Evolutionary conservation across 30 jellyfish, hydroid and myxozoan genomes (phyloP), one percentile per base, ranked within the genome.

Genomic region (Aurelia aurita complex sp. Pacific): DNA sequence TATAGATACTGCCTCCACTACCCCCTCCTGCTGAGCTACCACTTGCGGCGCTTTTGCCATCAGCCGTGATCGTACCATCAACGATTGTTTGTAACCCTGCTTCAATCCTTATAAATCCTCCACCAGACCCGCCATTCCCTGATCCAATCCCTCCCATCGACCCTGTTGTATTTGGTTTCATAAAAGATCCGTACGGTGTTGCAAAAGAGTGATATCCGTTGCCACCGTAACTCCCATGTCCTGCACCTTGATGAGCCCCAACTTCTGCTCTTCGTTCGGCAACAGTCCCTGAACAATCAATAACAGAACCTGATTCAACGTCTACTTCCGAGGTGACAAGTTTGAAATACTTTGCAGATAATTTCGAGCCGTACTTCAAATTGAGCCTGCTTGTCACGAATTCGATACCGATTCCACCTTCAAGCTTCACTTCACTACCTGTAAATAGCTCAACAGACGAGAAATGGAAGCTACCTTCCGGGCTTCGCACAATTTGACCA

Each of bases 1-100:
- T 65, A 29, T 74, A 74, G 18, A 85, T 76, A 51, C 94, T 85
- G 54, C 94, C 94, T 0, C 94, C 94, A 74, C 94, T 85, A 16
- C 94, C 94, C 18, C 94, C 94, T 10, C 94, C 94, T 8, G 83
- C 87, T 85, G 94, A 74, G 61, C 83, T 74, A 19, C 88, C 83
- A 12, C 60, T 11, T 9, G 42, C 53, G 2, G 94, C 83, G 64
- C 59, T 74, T 57, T 66, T 64, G 19, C 94, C 94, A 68, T 85
- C 77, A 11, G 94, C 61, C 7, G 66, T 76, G 9, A 85, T 35
- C 1, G 83, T 74, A 1, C 94, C 94, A 74, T 85, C 94, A 18
- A 85, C 59, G 14, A 76, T 85, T 9, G 65, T 71, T 17, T 63
- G 77, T 38, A 85, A 16, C n/a, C 88, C 94, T 9, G 88, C 88